phyloP scores from a whole-genome alignment of 2,888 invertebrate genomes.

The Sepiola atlantica region DNA sequence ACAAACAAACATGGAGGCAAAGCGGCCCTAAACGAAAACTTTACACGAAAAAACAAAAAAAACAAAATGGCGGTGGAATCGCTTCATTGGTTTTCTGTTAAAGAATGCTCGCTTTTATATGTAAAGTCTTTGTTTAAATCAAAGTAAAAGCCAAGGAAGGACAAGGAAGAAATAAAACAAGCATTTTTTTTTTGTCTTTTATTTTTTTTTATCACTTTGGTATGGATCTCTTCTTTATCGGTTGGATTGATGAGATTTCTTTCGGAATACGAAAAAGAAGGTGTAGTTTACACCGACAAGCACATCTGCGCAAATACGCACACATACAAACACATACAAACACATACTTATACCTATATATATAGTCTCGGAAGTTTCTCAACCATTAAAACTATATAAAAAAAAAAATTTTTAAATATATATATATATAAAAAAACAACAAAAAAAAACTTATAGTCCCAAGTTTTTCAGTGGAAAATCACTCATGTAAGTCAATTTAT shows the following conservation, averaged over 20 bases:
- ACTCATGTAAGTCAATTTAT: no score
- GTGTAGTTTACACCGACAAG: neutral
- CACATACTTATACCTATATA: no score
- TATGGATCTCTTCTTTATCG: neutral
- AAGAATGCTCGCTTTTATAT: neutral
- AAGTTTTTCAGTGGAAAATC: no score
- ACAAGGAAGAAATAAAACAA: neutral
- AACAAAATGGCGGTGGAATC: neutral
- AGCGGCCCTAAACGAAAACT: slow-evolving; percentile 3
- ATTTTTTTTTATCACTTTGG: neutral
- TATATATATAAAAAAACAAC: no score
- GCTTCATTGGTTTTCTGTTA: slow-evolving; percentile 16
- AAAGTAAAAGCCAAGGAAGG: neutral
- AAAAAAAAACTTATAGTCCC: no score
- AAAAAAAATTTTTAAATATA: no score
- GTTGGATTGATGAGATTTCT: neutral
- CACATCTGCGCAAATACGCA: neutral
- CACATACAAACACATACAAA: no score
- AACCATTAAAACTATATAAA: no score
- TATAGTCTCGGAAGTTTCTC: no score
- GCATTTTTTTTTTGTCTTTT: neutral
- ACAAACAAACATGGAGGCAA: neutral
- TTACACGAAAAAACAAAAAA: no score
- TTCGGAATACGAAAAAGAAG: neutral
- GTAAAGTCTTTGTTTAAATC: slow-evolving; percentile 2